These are phyloP conservation scores for Microtus montanus DNA, from an alignment of 2,113 vertebrate genomes.

Conservation along the genomic window DNA sequence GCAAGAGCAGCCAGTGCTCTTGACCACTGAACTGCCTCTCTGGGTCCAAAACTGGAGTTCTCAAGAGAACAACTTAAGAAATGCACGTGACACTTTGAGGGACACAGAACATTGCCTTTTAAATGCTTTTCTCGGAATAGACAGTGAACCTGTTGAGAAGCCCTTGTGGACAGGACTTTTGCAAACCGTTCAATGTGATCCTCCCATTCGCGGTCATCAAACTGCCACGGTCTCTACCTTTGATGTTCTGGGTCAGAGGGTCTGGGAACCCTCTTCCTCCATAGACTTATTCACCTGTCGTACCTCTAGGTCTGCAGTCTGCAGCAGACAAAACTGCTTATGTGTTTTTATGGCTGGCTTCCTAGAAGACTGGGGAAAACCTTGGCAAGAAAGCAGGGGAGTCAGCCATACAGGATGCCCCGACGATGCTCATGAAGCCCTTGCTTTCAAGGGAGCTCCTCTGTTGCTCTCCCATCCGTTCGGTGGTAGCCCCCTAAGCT, in stretches of 20 bases:
- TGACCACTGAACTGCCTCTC: neutral
- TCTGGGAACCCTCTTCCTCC: neutral
- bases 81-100: neutral
- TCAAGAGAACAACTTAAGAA: constrained; percentile 19
- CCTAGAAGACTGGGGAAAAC: neutral
- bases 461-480: neutral
- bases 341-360: neutral
- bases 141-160: neutral
- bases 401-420: neutral
- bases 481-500: neutral
- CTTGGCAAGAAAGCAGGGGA: neutral
- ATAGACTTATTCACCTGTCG: neutral
- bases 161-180: neutral
- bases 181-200: neutral
- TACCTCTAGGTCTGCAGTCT: neutral
- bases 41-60: neutral
- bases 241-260: neutral
- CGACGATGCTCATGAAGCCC: neutral
- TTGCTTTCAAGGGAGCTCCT: neutral
- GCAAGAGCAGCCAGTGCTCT: neutral
- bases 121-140: constrained; percentile 9
- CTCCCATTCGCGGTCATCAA: neutral
- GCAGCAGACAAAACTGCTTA: neutral
- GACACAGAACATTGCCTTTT: neutral
- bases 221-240: too few species aligned